A percentile compares a stretch with the other conserved stretches of the same genome.
phyloP scores from a whole-genome alignment of 2,113 vertebrate species.

The Gymnorhina tibicen region DNA sequence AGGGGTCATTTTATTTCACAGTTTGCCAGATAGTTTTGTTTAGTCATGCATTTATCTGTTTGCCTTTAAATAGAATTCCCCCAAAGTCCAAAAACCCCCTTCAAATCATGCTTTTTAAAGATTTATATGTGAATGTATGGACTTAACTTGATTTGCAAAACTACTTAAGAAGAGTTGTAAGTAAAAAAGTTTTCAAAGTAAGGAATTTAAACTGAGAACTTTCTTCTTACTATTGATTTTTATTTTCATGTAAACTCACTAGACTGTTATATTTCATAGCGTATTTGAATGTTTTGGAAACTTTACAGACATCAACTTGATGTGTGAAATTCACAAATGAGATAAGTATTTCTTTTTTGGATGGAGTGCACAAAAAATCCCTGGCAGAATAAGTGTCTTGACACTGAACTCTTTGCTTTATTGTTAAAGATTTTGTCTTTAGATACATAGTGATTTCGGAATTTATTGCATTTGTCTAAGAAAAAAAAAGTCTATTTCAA shows the following conservation, averaged over 20 bases:
- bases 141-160: not conserved
- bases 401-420: not conserved
- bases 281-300: not conserved
- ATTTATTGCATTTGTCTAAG: not conserved
- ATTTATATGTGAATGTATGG: not conserved
- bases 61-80: not conserved
- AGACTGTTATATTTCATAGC: not conserved
- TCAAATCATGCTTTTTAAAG: not conserved
- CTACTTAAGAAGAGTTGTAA: not conserved
- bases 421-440: not conserved
- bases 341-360: not conserved
- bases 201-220: not conserved
- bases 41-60: not conserved
- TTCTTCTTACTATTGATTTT: not conserved
- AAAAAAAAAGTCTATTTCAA: not conserved
- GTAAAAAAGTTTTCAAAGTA: not conserved
- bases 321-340: not conserved
- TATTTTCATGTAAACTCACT: not conserved
- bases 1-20: not conserved
- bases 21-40: not conserved
- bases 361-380: not conserved
- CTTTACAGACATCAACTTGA: not conserved
- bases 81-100: not conserved
- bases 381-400: not conserved
- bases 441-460: not conserved